Evolutionary conservation across 2,113 vertebrate genomes (phyloP).

Genomic region (Sinocyclocheilus maitianheensis): DNA sequence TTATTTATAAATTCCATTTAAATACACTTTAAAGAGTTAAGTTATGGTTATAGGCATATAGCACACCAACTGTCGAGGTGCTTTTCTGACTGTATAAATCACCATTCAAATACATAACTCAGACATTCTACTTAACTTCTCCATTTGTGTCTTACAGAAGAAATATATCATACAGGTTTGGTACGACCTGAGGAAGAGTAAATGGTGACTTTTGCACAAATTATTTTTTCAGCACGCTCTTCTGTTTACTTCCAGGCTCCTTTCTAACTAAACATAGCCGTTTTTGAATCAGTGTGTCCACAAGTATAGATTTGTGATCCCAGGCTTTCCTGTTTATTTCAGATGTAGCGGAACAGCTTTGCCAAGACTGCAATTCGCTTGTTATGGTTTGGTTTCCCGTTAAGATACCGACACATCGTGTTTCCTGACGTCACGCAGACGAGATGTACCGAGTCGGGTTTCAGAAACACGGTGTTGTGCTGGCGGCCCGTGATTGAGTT

Average conservation of each 20-base stretch:
- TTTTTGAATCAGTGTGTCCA: not conserved
- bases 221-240: not conserved
- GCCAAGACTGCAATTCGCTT: slow-evolving; percentile 35
- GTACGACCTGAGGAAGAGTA: not conserved
- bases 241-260: slow-evolving; percentile 1
- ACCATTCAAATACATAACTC: not conserved
- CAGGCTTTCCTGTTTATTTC: slow-evolving; percentile 27
- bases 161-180: not conserved
- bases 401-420: slow-evolving; percentile 20
- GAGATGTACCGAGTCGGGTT: slow-evolving; percentile 25
- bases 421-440: slow-evolving; percentile 9
- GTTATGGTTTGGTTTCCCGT: slow-evolving; percentile 11
- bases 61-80: no score
- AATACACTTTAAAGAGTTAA: no score
- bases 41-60: no score
- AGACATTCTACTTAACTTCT: not conserved
- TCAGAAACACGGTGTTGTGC: slow-evolving; percentile 44
- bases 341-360: slow-evolving; percentile 27
- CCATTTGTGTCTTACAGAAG: not conserved
- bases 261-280: not conserved
- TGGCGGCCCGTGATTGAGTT: slow-evolving; percentile 17
- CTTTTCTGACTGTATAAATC: not conserved
- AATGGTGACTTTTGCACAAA: not conserved
- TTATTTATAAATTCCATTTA: no score
- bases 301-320: not conserved